These are phyloP conservation scores for Penaeus japonicus DNA, from an alignment of 1,140 invertebrate species.

Conservation along the genomic window DNA sequence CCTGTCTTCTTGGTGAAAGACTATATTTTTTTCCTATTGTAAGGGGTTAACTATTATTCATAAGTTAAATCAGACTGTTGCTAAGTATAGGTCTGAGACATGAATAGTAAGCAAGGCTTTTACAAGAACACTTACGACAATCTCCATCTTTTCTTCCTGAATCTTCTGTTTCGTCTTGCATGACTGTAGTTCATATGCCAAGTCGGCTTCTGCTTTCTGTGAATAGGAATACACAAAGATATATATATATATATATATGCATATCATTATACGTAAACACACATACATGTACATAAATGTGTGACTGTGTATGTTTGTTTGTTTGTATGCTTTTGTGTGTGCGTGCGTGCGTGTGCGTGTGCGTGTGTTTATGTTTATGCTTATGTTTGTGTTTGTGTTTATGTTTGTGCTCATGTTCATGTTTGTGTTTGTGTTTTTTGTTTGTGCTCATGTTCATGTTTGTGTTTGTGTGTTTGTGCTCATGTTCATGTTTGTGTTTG, in stretches of 20 bases:
- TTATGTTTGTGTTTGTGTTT: not conserved
- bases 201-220: conserved; percentile 89
- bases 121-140: conserved; percentile 89
- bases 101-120: conserved; percentile 66
- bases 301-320: not conserved
- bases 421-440: not conserved
- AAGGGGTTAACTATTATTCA: no score
- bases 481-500: not conserved
- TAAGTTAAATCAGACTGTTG: no score
- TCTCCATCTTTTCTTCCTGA: conserved; percentile 94
- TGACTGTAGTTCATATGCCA: conserved; percentile 92
- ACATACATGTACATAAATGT: not conserved
- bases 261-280: not conserved
- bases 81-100: not conserved
- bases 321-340: not conserved
- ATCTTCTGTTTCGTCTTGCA: conserved; percentile 95
- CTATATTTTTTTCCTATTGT: no score
- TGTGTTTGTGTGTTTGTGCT: not conserved
- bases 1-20: no score
- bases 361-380: not conserved
- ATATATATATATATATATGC: conserved; percentile 1
- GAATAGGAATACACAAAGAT: conserved; percentile 1
- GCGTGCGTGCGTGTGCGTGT: not conserved
- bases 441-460: not conserved
- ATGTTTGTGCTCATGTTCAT: conserved; percentile 7